Conservation (phyloP, 2,888 invertebrate species). For the Drepana falcataria region DNA sequence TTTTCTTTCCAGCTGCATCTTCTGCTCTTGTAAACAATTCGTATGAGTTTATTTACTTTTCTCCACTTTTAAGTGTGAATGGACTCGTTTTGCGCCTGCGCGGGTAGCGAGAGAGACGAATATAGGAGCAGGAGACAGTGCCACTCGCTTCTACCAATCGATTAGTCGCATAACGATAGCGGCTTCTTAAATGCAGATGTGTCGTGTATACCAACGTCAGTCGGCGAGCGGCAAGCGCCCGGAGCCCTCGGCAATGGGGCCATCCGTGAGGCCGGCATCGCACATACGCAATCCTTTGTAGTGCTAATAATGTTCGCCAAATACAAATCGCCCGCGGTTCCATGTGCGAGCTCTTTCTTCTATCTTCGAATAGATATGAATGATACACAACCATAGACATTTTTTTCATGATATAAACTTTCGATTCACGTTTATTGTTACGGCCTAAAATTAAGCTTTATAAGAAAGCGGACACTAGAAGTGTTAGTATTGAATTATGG, state of each 20-base stretch:
- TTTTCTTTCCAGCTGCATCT: slow-evolving; percentile 34
- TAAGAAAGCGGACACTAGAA: slow-evolving; percentile 35
- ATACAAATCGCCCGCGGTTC: slow-evolving; percentile 39
- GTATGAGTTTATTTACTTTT: slow-evolving; percentile 74
- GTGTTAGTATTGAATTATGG: slow-evolving; percentile 60
- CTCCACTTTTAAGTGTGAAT: slow-evolving; percentile 67
- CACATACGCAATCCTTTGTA: slow-evolving; percentile 56
- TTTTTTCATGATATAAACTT: slow-evolving; percentile 20
- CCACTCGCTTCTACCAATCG: slow-evolving; percentile 76
- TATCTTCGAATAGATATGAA: slow-evolving; percentile 23
- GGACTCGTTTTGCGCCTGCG: slow-evolving; percentile 54
- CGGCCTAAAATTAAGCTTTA: slow-evolving; percentile 25
- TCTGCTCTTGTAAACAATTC: slow-evolving; percentile 59
- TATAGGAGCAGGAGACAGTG: slow-evolving; percentile 53
- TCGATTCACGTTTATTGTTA: slow-evolving; percentile 18
- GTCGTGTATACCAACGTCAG: slow-evolving; percentile 74
- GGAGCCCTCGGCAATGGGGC: slow-evolving; percentile 52
- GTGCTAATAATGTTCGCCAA: slow-evolving; percentile 42
- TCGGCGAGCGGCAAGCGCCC: slow-evolving; percentile 64
- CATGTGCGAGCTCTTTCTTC: slow-evolving; percentile 33
- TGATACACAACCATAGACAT: slow-evolving; percentile 14
- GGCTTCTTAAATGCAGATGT: slow-evolving; percentile 79
- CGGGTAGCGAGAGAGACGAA: slow-evolving; percentile 53
- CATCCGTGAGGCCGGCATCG: slow-evolving; percentile 31
- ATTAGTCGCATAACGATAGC: slow-evolving; percentile 80